Percentiles rank a stretch among this genome's conserved stretches.
These are phyloP conservation scores for Noctua pronuba DNA, from an alignment of 2,888 invertebrate genomes.

Conservation along the genomic window DNA sequence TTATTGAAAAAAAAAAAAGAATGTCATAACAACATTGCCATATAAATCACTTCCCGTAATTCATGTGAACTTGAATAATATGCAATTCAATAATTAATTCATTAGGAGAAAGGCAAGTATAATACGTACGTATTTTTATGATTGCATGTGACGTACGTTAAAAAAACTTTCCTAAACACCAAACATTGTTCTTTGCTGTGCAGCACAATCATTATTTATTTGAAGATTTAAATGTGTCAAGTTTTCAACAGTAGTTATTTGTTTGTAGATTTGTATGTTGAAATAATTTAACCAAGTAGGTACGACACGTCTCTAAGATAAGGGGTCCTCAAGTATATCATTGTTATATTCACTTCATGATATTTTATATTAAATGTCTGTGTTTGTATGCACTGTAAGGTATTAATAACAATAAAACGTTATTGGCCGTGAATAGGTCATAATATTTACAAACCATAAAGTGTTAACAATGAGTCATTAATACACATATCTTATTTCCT, in stretches of 20 bases:
- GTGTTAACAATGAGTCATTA: conserved; percentile 28
- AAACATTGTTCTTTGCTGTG: background rate
- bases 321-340: conserved; percentile 22
- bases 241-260: conserved; percentile 28
- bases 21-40: conserved; percentile 51
- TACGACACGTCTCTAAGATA: conserved; percentile 38
- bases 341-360: conserved; percentile 22
- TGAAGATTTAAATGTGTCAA: conserved; percentile 18
- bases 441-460: conserved; percentile 9
- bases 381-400: conserved; percentile 11
- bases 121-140: background rate
- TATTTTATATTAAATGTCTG: conserved; percentile 5
- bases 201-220: conserved; percentile 30
- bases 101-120: background rate
- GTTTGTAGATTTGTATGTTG: conserved; percentile 39
- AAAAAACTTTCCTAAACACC: conserved; percentile 35
- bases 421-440: conserved; percentile 14
- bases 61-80: conserved; percentile 2
- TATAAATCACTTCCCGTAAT: conserved; percentile 24
- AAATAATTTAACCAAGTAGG: conserved; percentile 24
- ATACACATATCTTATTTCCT: conserved; percentile 20
- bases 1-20: conserved; percentile 28
- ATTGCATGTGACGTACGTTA: conserved; percentile 1
- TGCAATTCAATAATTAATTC: background rate
- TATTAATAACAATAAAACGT: conserved; percentile 21